Evolutionary conservation across 2,888 invertebrate species (phyloP).

Genomic region (Gryllus longicercus): DNA sequence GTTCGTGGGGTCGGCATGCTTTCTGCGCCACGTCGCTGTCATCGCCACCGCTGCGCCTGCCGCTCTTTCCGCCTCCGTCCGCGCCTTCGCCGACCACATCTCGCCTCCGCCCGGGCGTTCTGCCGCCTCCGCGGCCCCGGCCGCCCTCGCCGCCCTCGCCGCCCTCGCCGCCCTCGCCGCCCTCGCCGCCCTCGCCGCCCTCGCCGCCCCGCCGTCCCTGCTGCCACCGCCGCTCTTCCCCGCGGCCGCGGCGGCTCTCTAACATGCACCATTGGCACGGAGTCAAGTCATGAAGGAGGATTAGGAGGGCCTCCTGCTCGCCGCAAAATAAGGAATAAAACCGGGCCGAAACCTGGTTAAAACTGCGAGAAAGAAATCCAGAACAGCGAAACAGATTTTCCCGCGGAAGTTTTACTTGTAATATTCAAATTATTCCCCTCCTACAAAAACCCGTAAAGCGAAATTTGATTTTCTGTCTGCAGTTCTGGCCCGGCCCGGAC

Average conservation of each 20-base stretch:
- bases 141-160: neutral
- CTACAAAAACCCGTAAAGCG: slow-evolving; percentile 11
- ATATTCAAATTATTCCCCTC: slow-evolving; percentile 8
- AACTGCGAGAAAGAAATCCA: slow-evolving; percentile 10
- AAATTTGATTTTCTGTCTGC: slow-evolving; percentile 17
- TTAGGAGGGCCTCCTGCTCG: slow-evolving; percentile 17
- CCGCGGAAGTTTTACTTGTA: slow-evolving; percentile 17
- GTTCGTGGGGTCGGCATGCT: no score
- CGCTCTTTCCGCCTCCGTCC: no score
- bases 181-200: neutral
- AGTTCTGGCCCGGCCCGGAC: neutral
- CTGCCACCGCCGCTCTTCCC: neutral
- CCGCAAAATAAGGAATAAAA: slow-evolving; percentile 17
- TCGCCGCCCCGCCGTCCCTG: neutral
- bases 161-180: neutral
- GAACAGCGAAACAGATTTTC: slow-evolving; percentile 17
- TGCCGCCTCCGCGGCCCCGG: neutral
- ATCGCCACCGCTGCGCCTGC: no score
- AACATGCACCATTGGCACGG: slow-evolving; percentile 9
- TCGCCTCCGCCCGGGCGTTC: no score
- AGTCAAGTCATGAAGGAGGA: slow-evolving; percentile 17
- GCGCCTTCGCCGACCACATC: no score
- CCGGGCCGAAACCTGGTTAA: slow-evolving; percentile 17
- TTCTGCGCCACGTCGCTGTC: no score
- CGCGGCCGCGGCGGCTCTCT: neutral